Conservation (phyloP, 1,140 invertebrate species). For the Scaptomyza graminum region DNA sequence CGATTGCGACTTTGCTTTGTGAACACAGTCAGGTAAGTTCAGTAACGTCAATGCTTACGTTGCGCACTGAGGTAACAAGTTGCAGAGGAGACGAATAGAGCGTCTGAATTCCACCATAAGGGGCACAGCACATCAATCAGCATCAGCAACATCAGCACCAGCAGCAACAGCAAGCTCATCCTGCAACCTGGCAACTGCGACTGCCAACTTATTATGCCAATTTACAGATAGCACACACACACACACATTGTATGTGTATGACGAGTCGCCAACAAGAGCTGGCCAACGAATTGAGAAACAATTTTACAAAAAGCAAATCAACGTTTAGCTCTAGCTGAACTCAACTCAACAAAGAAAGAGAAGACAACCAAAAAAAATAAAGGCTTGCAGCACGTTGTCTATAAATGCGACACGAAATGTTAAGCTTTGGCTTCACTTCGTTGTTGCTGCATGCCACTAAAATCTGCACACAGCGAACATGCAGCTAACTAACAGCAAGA, state of each 20-base stretch:
- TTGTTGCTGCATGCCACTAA: conserved; percentile 52
- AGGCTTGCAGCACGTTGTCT: conserved; percentile 70
- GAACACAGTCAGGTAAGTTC: conserved; percentile 16
- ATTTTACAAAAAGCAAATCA: conserved; percentile 74
- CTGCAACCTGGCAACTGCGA: conserved; percentile 26
- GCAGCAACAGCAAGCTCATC: conserved; percentile 14
- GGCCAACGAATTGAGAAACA: conserved; percentile 73
- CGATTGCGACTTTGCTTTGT: not conserved
- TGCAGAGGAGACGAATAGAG: not conserved
- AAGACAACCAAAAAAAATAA: conserved; percentile 20
- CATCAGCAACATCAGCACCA: not conserved
- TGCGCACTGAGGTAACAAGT: conserved; percentile 10
- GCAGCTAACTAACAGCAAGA: conserved; percentile 64
- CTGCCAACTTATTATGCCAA: conserved; percentile 68
- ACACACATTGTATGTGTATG: conserved; percentile 2
- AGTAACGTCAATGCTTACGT: conserved; percentile 40
- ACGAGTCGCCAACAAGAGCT: conserved; percentile 38
- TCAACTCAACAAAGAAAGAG: conserved; percentile 14
- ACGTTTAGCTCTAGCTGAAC: conserved; percentile 49
- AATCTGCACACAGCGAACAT: conserved; percentile 56
- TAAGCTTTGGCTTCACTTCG: conserved; percentile 46
- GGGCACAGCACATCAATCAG: conserved; percentile 36
- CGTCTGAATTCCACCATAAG: not conserved
- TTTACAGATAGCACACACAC: conserved; percentile 39
- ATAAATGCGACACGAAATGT: conserved; percentile 79